These are phyloP conservation scores for Pteromalus puparum DNA, from an alignment of 1,140 invertebrate genomes.

Conservation along the genomic window DNA sequence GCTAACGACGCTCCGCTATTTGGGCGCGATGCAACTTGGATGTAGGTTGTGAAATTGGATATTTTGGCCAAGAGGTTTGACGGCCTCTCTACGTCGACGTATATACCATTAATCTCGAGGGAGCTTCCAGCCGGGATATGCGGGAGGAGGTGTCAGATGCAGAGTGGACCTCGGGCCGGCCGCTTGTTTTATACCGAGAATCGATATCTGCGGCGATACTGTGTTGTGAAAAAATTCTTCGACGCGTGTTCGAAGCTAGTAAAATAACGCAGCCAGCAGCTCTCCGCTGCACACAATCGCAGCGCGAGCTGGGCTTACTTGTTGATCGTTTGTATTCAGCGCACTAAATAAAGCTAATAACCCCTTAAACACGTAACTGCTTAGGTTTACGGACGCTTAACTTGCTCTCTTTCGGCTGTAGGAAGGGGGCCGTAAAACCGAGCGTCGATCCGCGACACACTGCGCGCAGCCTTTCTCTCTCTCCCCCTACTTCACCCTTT, in stretches of 20 bases:
- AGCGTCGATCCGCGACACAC: not conserved
- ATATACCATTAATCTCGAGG: conserved; percentile 17
- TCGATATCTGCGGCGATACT: not conserved
- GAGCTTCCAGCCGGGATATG: too few relatives aligned
- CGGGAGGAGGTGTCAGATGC: not conserved
- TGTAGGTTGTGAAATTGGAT: not conserved
- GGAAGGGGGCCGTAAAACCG: conserved; percentile 49
- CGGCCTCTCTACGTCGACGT: too few relatives aligned
- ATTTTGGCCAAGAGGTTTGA: conserved; percentile 24
- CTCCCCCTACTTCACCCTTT: not conserved
- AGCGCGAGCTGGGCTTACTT: conserved; percentile 34
- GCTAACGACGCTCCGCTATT: not conserved
- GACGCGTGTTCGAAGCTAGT: not conserved
- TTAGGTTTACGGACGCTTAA: conserved; percentile 56
- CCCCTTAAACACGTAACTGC: conserved; percentile 51
- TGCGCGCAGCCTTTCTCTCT: not conserved
- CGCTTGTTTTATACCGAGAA: conserved; percentile 12
- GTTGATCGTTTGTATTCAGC: conserved; percentile 60
- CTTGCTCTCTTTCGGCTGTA: conserved; percentile 4
- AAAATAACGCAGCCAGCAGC: not conserved
- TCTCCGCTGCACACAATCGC: not conserved
- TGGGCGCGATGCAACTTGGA: not conserved
- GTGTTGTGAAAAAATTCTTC: not conserved
- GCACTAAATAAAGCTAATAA: conserved; percentile 56
- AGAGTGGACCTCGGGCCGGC: not conserved